These are phyloP conservation scores for Sebastolobus alascanus DNA, from an alignment of 2,797 vertebrate species.

Conservation along the genomic window DNA sequence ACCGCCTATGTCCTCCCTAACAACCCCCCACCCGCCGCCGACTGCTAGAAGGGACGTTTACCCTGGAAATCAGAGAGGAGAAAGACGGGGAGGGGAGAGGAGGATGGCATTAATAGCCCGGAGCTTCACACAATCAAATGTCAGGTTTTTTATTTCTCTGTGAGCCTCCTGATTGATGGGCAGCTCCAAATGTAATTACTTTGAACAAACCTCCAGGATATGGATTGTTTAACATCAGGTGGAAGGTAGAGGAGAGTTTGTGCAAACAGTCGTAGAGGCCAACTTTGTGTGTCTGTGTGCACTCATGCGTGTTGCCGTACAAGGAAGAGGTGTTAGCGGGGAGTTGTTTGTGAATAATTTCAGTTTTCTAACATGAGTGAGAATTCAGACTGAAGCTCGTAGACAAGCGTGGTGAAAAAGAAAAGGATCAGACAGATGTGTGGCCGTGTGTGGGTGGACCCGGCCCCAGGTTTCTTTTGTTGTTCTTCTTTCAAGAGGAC, in stretches of 20 bases:
- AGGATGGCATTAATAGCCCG: constrained; percentile 54
- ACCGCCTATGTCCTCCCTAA: constrained; percentile 49
- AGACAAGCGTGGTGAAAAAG: background rate
- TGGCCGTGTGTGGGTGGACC: constrained; percentile 60
- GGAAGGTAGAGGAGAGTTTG: constrained; percentile 2
- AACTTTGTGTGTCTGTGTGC: constrained; percentile 3
- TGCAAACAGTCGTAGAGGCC: constrained; percentile 7
- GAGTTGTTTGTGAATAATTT: constrained; percentile 26
- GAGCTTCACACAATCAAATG: constrained; percentile 68
- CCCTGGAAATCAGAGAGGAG: constrained; percentile 64
- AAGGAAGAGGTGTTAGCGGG: constrained; percentile 6
- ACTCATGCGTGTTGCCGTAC: background rate
- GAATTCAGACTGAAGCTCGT: constrained; percentile 18
- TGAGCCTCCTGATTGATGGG: constrained; percentile 69
- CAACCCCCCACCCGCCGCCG: constrained; percentile 27
- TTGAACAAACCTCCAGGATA: constrained; percentile 65
- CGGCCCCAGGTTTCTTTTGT: constrained; percentile 58
- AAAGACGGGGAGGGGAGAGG: constrained; percentile 10
- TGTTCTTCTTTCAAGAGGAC: constrained; percentile 55
- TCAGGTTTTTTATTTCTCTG: constrained; percentile 25
- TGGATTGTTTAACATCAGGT: constrained; percentile 62
- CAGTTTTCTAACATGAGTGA: constrained; percentile 32
- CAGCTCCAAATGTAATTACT: constrained; percentile 70
- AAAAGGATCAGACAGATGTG: constrained; percentile 50
- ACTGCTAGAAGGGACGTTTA: constrained; percentile 71